phyloP scores from a whole-genome alignment of 2,113 vertebrate species.

The Polypterus bichir region DNA sequence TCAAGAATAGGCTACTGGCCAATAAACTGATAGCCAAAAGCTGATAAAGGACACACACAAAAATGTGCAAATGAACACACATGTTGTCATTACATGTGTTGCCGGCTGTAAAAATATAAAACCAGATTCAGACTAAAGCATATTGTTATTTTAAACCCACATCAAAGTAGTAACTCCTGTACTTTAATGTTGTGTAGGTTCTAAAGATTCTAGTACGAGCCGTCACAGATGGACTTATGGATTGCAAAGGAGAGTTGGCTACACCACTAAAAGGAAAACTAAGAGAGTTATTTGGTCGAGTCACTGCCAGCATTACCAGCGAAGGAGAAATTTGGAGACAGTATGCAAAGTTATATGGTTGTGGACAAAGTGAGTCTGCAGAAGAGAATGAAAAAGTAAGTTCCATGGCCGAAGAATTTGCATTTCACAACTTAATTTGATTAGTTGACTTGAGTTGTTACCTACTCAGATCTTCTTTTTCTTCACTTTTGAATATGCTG shows the following conservation, averaged over 20 bases:
- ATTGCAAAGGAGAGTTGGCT: slow-evolving; percentile 49
- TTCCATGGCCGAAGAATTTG: background rate
- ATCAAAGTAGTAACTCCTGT: background rate
- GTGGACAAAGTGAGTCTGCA: slow-evolving; percentile 47
- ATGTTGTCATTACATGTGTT: no score
- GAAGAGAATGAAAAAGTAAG: slow-evolving; percentile 79
- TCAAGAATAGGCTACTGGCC: no score
- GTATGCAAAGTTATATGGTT: slow-evolving; percentile 67
- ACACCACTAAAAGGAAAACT: slow-evolving; percentile 50
- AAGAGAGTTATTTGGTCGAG: slow-evolving; percentile 74
- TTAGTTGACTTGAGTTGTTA: no score
- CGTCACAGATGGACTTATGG: slow-evolving; percentile 51
- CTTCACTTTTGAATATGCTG: no score
- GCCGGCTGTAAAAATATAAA: no score
- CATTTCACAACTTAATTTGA: no score
- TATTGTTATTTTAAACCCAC: no score
- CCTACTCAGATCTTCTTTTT: no score
- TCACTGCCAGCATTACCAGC: slow-evolving; percentile 68
- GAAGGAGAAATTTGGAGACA: slow-evolving; percentile 73
- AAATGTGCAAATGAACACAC: no score
- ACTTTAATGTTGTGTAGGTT: slow-evolving; percentile 46
- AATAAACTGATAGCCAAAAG: no score
- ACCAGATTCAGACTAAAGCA: no score
- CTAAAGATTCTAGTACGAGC: slow-evolving; percentile 72
- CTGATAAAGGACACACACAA: no score